Evolutionary conservation across 2,888 invertebrate genomes (phyloP).

Genomic region (Stenichneumon culpator): DNA sequence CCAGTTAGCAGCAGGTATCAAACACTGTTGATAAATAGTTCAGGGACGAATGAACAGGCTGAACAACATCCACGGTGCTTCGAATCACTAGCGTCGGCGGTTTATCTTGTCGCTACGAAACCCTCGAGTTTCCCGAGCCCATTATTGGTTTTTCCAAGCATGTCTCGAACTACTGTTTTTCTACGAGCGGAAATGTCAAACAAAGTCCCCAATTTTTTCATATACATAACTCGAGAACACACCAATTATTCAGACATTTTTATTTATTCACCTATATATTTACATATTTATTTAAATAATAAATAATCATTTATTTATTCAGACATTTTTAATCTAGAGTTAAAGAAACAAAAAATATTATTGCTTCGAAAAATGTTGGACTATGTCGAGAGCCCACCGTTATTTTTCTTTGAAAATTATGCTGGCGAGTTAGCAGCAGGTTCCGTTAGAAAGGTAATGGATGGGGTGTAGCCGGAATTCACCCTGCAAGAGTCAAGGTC

Average conservation of each 20-base stretch:
- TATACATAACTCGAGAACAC: too few relatives aligned
- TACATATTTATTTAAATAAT: too few relatives aligned
- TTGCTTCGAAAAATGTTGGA: neutral
- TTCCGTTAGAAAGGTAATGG: slow-evolving; percentile 61
- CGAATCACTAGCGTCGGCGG: neutral
- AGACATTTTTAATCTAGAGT: neutral
- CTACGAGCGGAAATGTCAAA: neutral
- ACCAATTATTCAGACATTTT: neutral
- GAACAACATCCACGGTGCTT: slow-evolving; percentile 24
- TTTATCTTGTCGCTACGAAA: slow-evolving; percentile 9
- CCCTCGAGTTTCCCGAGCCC: neutral
- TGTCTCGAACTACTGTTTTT: neutral
- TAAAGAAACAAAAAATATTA: neutral
- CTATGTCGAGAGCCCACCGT: slow-evolving; percentile 32
- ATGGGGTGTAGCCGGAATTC: slow-evolving; percentile 47
- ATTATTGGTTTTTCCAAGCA: neutral
- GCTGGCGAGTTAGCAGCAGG: slow-evolving; percentile 39
- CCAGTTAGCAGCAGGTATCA: slow-evolving; percentile 72
- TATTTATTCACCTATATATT: neutral
- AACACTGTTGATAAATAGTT: slow-evolving; percentile 80
- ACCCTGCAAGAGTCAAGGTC: slow-evolving; percentile 1
- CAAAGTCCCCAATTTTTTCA: too few relatives aligned
- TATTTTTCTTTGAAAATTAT: slow-evolving; percentile 16
- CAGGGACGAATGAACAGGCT: slow-evolving; percentile 57
- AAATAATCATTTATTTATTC: neutral